Evolutionary conservation across 2,113 vertebrate species (phyloP), one percentile per base, ranked within the genome.

Genomic region (Corynorhinus townsendii): DNA sequence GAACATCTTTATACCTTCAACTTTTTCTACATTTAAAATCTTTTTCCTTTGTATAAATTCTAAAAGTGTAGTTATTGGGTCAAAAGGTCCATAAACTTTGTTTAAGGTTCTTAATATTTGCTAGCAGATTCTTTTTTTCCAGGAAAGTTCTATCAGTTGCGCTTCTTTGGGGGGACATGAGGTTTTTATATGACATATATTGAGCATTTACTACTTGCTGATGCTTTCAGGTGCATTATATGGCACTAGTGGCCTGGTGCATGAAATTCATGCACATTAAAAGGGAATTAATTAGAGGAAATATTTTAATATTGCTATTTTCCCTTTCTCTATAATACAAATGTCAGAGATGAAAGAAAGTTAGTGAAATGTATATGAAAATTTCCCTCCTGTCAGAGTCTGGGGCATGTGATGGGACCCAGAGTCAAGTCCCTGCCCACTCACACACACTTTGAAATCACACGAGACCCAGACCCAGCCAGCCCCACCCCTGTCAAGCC

Each of bases 41-140:
- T n/a, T 81, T 92, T 77, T 59, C 35, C 56, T 45, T 83, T 71
- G 14, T 33, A 62, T 66, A 89, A 69, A 66, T 73, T 97, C 43
- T 80, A 20, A 59, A 94, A 68, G 10, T 45, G 0, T 64, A 35
- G 40, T 12, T 69, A 10, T 90, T 54, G 22, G 33, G 4, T 79
- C 38, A 52, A 56, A 81, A 86, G 9, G 3, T 5, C 71, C 30
- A 45, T 69, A 69, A 35, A 7, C 8, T 77, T 81, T 35, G 3
- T 85, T 79, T 38, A 56, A 11, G 64, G 24, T 69, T 79, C n/a
- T 85, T 88, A 62, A 54, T 94, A 52, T 87, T 84, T 93, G 3
- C 43, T 68, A 52, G 26, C 12, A 40, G n/a, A 9, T 68, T 66
- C 1, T 40, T 30, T 43, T 79, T 38, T 4, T 3, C 20, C 6